Conservation (phyloP, 2,888 invertebrate species). For the Melanophora roralis region DNA sequence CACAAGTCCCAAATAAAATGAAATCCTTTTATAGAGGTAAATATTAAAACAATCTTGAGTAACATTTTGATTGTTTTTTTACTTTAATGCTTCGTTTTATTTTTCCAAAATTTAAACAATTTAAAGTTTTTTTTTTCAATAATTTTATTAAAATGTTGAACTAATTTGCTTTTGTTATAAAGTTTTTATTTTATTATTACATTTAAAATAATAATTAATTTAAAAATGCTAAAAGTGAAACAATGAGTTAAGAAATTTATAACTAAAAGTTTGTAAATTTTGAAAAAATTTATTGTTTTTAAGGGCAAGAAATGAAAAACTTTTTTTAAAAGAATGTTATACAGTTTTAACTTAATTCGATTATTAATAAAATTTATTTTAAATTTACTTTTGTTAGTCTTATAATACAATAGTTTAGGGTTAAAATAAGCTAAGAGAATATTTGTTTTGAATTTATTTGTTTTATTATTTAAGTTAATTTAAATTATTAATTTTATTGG, state of each 20-base stretch:
- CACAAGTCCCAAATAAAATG: too few species aligned
- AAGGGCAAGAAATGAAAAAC: constrained; percentile 43
- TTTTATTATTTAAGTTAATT: constrained; percentile 13
- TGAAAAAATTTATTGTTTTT: constrained; percentile 2
- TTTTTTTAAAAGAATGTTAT: constrained; percentile 14
- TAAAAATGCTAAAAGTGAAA: neutral
- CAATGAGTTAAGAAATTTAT: constrained; percentile 2
- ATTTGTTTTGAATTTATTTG: constrained; percentile 17
- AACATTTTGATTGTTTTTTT: neutral
- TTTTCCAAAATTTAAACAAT: constrained; percentile 37
- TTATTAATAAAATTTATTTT: neutral
- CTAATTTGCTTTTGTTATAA: constrained; percentile 30
- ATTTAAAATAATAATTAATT: neutral
- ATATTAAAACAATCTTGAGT: constrained; percentile 44
- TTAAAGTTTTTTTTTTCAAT: constrained; percentile 33
- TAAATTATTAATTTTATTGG: too few species aligned
- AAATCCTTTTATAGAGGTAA: constrained; percentile 42
- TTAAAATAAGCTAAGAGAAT: constrained; percentile 27
- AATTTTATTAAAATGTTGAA: constrained; percentile 29
- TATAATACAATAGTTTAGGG: constrained; percentile 37
- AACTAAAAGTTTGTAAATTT: constrained; percentile 37
- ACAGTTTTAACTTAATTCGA: constrained; percentile 15
- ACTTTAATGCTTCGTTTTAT: neutral
- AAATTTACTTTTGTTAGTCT: neutral
- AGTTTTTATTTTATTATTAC: neutral